A percentile compares a stretch with the other conserved stretches of the same genome.
Conservation (phyloP, 2,888 invertebrate species). For the Zhuqinia jingwanae region DNA sequence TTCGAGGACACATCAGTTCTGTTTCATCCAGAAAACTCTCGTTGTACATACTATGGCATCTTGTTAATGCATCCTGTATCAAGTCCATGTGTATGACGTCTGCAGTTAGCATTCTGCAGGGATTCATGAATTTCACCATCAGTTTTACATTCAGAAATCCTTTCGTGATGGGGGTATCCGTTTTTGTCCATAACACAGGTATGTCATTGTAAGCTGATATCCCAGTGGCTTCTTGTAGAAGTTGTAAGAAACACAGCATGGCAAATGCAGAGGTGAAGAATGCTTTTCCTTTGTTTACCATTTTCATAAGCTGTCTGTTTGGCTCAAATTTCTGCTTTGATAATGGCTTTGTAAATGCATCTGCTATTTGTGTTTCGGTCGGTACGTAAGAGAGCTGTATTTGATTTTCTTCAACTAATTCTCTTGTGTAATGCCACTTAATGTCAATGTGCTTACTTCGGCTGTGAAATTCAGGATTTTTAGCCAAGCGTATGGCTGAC, state of each 20-base stretch:
- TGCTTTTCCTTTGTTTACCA: neutral
- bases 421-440: constrained; percentile 69
- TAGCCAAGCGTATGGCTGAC: constrained; percentile 72
- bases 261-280: no score
- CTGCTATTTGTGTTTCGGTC: neutral
- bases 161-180: neutral
- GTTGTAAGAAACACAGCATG: no score
- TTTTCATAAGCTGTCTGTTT: no score
- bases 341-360: neutral
- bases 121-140: neutral
- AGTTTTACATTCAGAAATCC: neutral
- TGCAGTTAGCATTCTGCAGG: neutral
- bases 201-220: neutral
- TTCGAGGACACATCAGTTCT: no score
- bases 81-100: neutral
- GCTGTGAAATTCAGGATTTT: constrained; percentile 75
- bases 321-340: neutral
- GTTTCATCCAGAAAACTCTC: constrained; percentile 17
- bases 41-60: constrained; percentile 13
- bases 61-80: neutral
- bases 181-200: constrained; percentile 35
- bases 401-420: neutral
- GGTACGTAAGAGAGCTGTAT: constrained; percentile 1
- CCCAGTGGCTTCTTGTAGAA: neutral
- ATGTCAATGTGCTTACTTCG: constrained; percentile 78